These are phyloP conservation scores for Campylomormyrus tamandua DNA, from an alignment of 2,113 vertebrate species.

Conservation along the genomic window DNA sequence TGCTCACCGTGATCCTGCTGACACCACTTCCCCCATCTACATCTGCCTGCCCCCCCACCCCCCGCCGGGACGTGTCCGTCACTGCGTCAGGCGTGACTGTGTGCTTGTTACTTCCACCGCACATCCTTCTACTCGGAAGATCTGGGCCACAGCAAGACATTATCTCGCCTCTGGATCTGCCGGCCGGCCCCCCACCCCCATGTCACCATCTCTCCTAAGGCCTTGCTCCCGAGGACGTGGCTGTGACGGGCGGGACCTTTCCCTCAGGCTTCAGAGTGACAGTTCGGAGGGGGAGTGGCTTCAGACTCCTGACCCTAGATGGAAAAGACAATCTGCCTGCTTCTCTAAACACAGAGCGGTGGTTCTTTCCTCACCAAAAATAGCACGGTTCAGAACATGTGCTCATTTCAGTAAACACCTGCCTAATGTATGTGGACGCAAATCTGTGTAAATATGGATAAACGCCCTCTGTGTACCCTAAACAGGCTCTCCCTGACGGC, in stretches of 20 bases:
- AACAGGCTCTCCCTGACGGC: background rate
- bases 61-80: background rate
- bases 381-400: background rate
- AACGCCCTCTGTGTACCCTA: background rate
- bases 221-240: background rate
- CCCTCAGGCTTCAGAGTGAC: background rate
- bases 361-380: background rate
- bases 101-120: background rate
- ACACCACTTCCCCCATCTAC: background rate
- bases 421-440: background rate
- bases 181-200: background rate
- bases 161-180: background rate
- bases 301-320: background rate
- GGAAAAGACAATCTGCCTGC: background rate
- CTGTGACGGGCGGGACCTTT: background rate
- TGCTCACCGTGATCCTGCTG: background rate
- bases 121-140: background rate
- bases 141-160: background rate
- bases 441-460: background rate
- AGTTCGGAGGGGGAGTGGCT: background rate
- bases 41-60: background rate
- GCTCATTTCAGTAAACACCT: background rate
- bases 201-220: background rate
- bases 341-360: background rate
- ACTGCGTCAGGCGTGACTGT: background rate